Evolutionary conservation across 92 coral and sea anemone species (phyloP), one percentile per base, ranked within the genome.

Genomic region (Siderastrea radians): DNA sequence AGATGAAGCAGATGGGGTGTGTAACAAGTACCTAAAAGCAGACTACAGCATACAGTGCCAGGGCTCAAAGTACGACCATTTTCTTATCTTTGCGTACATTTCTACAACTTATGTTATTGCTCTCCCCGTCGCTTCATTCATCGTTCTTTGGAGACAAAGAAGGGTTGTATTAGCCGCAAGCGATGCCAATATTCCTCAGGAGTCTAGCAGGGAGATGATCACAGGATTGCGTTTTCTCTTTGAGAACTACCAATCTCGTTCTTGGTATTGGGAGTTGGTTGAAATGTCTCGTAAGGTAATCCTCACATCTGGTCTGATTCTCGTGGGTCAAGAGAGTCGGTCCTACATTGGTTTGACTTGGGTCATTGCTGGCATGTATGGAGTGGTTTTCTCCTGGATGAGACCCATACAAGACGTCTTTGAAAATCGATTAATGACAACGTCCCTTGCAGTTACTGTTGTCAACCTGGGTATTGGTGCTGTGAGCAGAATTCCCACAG

Each of bases 301-400:
- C 38, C 38, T 26, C 38, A 26, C 38, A 26, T 26, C 38, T 26
- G 38, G 38, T 26, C 38, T 26, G 38, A 64, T 64, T 64, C 68
- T 64, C 6, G 68, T 64, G 26, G 68, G 68, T 15, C 68, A 64
- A 64, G 68, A 64, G 68, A 64, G 68, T 43, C 15, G 68, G 44
- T 64, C 68, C 68, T 64, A 64, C 68, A 64, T 64, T 64, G 68
- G 68, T 7, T 64, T 64, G 68, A 43, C 68, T 15, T 64, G 26
- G 68, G 68, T 64, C 68, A 64, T 19, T 19, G 68, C 68, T 64
- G 68, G 68, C 26, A 64, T 64, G 68, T 64, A 64, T 64, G 68
- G 68, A 64, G 15, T 64, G 44, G 4, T 64, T 3, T 64, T 64
- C 44, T 15, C 68, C 68, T 64, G 38, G 38, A 19, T 64, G 5